Evolutionary conservation across 2,797 vertebrate species (phyloP).

Genomic region (Sylvilagus floridanus): DNA sequence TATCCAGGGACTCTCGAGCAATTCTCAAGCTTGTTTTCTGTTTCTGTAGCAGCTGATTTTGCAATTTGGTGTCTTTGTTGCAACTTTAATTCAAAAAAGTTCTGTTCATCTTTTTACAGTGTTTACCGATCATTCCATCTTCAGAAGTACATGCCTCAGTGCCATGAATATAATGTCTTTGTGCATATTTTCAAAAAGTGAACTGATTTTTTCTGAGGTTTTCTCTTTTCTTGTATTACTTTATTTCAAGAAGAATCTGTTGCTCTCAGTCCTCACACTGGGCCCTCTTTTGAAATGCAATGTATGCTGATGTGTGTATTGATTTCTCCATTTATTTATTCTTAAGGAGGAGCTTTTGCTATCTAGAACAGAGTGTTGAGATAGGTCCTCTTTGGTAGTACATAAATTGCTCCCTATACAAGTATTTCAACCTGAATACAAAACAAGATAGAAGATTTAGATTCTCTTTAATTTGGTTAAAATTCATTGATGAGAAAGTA

Average conservation of each 20-base stretch:
- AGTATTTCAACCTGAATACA: constrained; percentile 35
- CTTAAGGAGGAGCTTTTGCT: constrained; percentile 33
- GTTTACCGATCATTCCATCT: background rate
- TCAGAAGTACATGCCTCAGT: background rate
- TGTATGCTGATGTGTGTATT: background rate
- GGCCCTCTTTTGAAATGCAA: background rate
- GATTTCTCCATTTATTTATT: constrained; percentile 31
- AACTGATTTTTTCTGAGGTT: constrained; percentile 1
- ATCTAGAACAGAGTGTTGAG: background rate
- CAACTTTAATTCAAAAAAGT: constrained; percentile 18
- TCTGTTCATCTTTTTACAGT: constrained; percentile 20
- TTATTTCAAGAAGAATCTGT: background rate
- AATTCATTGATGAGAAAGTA: background rate
- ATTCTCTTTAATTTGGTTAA: constrained; percentile 38
- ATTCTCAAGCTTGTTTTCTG: constrained; percentile 16
- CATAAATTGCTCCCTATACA: background rate
- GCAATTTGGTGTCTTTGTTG: constrained; percentile 15
- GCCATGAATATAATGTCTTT: background rate
- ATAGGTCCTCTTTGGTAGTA: background rate
- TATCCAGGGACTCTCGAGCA: background rate
- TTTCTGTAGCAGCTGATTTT: constrained; percentile 5
- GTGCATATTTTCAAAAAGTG: background rate
- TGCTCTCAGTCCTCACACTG: constrained; percentile 10
- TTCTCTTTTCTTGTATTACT: constrained; percentile 42
- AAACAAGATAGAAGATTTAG: background rate